Conservation (phyloP, 2,113 vertebrate genomes). For the Mormyrus lacerda region DNA sequence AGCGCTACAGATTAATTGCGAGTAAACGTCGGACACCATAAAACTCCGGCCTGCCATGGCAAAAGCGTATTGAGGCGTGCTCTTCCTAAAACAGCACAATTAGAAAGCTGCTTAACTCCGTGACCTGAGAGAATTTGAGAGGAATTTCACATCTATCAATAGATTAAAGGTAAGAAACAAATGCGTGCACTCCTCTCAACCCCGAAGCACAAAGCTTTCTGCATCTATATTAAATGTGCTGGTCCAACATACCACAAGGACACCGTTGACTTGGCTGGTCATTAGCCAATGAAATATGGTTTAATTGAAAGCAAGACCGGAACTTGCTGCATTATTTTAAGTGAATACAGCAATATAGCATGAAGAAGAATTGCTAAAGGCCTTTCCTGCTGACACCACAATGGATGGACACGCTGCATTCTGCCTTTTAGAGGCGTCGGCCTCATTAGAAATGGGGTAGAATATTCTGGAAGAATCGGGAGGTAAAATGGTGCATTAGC, state of each 20-base stretch:
- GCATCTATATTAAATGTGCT: conserved; percentile 55
- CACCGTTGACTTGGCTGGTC: conserved; percentile 71
- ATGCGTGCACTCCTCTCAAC: conserved; percentile 60
- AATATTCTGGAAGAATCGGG: conserved; percentile 67
- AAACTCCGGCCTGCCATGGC: conserved; percentile 7
- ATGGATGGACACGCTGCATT: conserved; percentile 72
- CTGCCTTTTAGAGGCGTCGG: conserved; percentile 62
- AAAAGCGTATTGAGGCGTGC: conserved; percentile 25
- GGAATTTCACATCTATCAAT: conserved; percentile 51
- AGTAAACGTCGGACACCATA: neutral
- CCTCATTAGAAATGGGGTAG: conserved; percentile 80
- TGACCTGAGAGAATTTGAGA: conserved; percentile 47
- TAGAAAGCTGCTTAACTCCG: conserved; percentile 51
- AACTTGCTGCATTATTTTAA: conserved; percentile 78
- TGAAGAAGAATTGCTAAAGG: conserved; percentile 79
- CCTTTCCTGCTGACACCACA: conserved; percentile 70
- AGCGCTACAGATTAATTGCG: neutral
- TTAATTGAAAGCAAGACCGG: conserved; percentile 79
- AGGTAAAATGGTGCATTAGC: conserved; percentile 62
- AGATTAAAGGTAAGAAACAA: conserved; percentile 57
- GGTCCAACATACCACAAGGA: conserved; percentile 76
- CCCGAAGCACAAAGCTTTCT: conserved; percentile 64
- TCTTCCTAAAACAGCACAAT: conserved; percentile 45
- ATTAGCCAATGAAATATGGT: conserved; percentile 83
- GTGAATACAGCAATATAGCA: conserved; percentile 75